phyloP scores from a whole-genome alignment of 2,113 vertebrate species.

The Planiliza haematocheilus region DNA sequence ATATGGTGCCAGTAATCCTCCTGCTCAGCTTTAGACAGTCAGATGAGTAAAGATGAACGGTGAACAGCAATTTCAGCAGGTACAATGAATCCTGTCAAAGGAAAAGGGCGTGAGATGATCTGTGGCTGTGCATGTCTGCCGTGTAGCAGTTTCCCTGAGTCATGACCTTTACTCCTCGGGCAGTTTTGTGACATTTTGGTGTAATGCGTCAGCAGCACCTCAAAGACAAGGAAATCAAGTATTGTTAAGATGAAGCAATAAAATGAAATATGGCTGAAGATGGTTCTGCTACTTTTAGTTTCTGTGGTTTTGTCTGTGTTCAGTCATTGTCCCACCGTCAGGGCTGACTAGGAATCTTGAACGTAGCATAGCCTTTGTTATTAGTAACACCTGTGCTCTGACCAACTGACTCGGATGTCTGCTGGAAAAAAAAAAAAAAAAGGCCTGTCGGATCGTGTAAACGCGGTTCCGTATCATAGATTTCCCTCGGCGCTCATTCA shows the following conservation, averaged over 20 bases:
- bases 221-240: neutral
- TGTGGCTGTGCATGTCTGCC: neutral
- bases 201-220: neutral
- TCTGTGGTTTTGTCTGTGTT: neutral
- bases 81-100: slow-evolving; percentile 5
- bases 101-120: slow-evolving; percentile 12
- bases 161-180: too few species aligned
- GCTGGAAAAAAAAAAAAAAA: slow-evolving; percentile 3
- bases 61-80: slow-evolving; percentile 5
- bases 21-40: slow-evolving; percentile 1
- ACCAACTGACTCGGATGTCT: neutral
- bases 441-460: neutral
- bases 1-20: neutral
- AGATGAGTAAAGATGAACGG: slow-evolving; percentile 7
- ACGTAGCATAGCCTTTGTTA: neutral
- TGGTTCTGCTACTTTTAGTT: neutral
- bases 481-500: neutral
- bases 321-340: neutral
- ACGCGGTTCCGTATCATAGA: neutral
- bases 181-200: neutral
- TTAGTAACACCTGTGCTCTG: slow-evolving; percentile 4
- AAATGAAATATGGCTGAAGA: neutral
- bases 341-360: neutral
- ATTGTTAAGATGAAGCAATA: too few species aligned
- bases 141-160: too few species aligned